Conservation (phyloP, 2,797 vertebrate species). For the Sandelia bainsii region DNA sequence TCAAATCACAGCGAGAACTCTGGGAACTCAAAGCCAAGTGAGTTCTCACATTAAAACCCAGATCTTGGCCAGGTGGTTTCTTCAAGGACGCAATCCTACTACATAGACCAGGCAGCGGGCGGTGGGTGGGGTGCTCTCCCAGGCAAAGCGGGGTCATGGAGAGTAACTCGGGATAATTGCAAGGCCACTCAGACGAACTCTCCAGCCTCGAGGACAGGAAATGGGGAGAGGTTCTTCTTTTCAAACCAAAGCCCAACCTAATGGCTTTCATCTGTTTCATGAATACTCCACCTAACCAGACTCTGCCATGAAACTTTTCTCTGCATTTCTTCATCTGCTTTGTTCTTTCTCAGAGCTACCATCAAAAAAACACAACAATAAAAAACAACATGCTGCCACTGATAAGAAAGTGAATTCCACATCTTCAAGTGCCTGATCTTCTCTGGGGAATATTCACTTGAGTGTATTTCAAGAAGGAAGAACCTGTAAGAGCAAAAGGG, state of each 20-base stretch:
- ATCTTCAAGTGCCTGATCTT: slow-evolving; percentile 32
- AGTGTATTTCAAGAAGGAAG: slow-evolving; percentile 17
- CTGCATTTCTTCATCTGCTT: slow-evolving; percentile 50
- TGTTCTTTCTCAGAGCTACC: slow-evolving; percentile 26
- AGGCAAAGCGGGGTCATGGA: slow-evolving; percentile 60
- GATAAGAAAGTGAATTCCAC: slow-evolving; percentile 6
- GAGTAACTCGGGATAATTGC: slow-evolving; percentile 66
- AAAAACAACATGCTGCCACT: slow-evolving; percentile 17
- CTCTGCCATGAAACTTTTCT: slow-evolving; percentile 27
- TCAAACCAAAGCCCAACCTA: slow-evolving; percentile 51
- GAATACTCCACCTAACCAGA: slow-evolving; percentile 61
- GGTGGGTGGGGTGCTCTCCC: slow-evolving; percentile 38
- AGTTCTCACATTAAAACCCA: slow-evolving; percentile 73
- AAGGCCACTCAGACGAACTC: slow-evolving; percentile 75
- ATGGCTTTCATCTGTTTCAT: slow-evolving; percentile 72
- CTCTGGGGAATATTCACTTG: slow-evolving; percentile 22
- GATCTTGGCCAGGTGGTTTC: slow-evolving; percentile 64
- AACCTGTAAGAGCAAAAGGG: slow-evolving; percentile 18
- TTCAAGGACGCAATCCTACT: slow-evolving; percentile 53
- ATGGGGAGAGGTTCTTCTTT: slow-evolving; percentile 49
- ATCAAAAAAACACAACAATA: neutral
- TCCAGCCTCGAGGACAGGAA: slow-evolving; percentile 74
- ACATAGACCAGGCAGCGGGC: slow-evolving; percentile 52
- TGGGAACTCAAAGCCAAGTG: slow-evolving; percentile 66
- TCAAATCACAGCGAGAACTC: slow-evolving; percentile 47